Conservation (phyloP, 2,888 invertebrate genomes). For the Cerastis leucographa region DNA sequence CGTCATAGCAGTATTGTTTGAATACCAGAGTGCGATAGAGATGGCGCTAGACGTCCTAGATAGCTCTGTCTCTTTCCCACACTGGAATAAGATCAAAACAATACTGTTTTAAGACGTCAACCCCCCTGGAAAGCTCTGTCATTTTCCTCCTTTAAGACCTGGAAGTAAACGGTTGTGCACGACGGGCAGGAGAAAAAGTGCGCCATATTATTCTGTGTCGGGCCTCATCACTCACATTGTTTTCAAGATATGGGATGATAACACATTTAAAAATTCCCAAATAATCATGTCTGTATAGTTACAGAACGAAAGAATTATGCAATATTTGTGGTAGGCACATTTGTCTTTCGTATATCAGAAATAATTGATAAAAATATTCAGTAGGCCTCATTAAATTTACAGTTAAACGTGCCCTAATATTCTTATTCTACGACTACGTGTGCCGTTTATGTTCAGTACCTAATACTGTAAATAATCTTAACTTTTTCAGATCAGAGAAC, state of each 20-base stretch:
- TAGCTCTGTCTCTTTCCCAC: too few relatives aligned
- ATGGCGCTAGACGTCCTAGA: too few relatives aligned
- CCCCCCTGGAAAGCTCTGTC: not conserved
- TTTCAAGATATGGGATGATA: too few relatives aligned
- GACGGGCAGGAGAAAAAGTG: not conserved
- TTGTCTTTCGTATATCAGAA: too few relatives aligned
- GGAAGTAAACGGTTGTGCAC: not conserved
- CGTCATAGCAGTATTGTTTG: too few relatives aligned
- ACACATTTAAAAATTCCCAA: not conserved
- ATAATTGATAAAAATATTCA: too few relatives aligned
- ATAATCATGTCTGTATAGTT: not conserved
- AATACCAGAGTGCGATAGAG: too few relatives aligned
- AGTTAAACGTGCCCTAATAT: not conserved
- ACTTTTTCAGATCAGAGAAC: conserved; percentile 81
- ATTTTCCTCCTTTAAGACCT: not conserved
- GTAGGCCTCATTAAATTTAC: not conserved
- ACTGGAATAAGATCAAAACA: too few relatives aligned
- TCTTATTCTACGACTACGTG: not conserved
- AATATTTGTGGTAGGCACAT: not conserved
- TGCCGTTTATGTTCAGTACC: not conserved
- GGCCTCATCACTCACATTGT: not conserved
- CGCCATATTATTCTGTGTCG: not conserved
- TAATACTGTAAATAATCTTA: not conserved
- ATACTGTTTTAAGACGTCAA: too few relatives aligned
- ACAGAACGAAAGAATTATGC: too few relatives aligned